phyloP scores from a whole-genome alignment of 2,888 invertebrate species.

The Tipula confusa region DNA sequence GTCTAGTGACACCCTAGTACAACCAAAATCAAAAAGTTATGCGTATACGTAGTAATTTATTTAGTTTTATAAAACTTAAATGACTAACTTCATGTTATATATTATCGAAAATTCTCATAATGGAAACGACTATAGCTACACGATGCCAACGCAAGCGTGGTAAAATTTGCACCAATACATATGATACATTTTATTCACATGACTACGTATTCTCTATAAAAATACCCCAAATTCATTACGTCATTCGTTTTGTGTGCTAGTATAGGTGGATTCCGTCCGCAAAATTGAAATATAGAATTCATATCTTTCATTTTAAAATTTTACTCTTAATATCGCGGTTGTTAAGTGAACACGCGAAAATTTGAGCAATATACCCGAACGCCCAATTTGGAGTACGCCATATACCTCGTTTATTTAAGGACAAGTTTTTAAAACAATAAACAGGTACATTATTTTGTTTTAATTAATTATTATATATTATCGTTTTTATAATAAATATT shows the following conservation, averaged over 20 bases:
- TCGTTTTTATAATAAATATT: constrained; percentile 45
- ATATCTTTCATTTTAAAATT: background rate
- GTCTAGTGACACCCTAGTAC: no score
- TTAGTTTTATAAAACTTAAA: no score
- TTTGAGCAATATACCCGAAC: constrained; percentile 33
- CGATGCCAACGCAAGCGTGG: background rate
- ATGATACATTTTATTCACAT: background rate
- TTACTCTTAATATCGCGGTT: constrained; percentile 48
- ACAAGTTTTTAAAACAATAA: constrained; percentile 32
- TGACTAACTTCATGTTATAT: background rate
- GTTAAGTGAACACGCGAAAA: constrained; percentile 48
- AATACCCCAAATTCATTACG: background rate
- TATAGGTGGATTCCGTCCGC: background rate
- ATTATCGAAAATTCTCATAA: background rate
- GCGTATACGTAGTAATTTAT: no score
- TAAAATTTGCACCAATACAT: background rate
- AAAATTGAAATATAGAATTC: background rate
- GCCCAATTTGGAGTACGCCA: constrained; percentile 37
- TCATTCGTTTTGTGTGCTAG: background rate
- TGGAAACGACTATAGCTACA: background rate
- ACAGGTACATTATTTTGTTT: constrained; percentile 41
- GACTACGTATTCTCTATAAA: background rate
- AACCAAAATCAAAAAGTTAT: no score
- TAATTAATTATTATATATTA: constrained; percentile 48
- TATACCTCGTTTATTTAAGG: background rate